Percentiles rank a stretch among this genome's conserved stretches.
phyloP scores from a whole-genome alignment of 2,113 vertebrate genomes.

The Silurus glanis region DNA sequence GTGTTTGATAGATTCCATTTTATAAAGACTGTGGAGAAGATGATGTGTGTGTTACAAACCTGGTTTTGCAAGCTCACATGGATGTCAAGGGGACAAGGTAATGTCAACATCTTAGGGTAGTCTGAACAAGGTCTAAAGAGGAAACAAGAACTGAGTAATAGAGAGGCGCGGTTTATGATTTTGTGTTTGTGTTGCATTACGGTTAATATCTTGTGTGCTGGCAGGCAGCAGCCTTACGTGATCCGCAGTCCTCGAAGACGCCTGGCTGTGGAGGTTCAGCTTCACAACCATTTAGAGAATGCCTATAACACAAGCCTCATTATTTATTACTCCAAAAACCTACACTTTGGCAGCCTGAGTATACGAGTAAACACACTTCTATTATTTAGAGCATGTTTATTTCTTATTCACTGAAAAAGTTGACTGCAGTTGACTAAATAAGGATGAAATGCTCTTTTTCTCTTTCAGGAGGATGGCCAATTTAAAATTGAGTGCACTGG shows the following conservation, averaged over 20 bases:
- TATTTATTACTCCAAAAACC: constrained; percentile 84
- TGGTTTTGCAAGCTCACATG: constrained; percentile 80
- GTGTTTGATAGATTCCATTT: constrained; percentile 83
- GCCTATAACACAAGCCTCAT: constrained; percentile 89
- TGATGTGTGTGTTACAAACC: constrained; percentile 83
- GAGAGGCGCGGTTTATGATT: background rate
- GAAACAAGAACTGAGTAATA: background rate
- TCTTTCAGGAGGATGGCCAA: constrained; percentile 71
- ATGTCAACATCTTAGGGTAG: background rate
- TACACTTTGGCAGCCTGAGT: constrained; percentile 87
- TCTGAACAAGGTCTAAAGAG: background rate
- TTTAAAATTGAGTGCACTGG: constrained; percentile 85
- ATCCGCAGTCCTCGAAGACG: constrained; percentile 77
- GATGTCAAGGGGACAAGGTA: constrained; percentile 86
- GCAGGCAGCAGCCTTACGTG: constrained; percentile 82
- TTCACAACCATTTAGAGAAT: constrained; percentile 88
- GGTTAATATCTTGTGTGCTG: constrained; percentile 3
- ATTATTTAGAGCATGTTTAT: background rate
- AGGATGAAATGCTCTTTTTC: constrained; percentile 1
- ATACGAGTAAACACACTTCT: constrained; percentile 71
- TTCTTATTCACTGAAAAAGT: background rate
- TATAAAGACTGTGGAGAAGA: constrained; percentile 95
- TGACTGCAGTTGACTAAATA: background rate
- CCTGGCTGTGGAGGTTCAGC: constrained; percentile 76
- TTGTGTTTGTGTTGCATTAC: background rate